Evolutionary conservation across 2,113 vertebrate genomes (phyloP).

Genomic region (Pholis gunnellus): DNA sequence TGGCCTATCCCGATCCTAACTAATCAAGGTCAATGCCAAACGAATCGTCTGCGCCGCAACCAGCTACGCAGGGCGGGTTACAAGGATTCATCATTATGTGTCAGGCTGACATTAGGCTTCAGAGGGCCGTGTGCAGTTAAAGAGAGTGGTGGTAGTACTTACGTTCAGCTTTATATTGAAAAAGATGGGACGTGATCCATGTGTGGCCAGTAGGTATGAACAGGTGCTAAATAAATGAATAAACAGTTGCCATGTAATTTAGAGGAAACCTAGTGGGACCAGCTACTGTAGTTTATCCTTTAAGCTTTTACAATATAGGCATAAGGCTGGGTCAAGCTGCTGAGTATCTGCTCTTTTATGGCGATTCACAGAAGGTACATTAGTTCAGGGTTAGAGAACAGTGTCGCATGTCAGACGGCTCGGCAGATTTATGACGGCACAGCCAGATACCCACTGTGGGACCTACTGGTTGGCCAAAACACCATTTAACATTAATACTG

Average conservation of each 20-base stretch:
- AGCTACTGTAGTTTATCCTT: neutral
- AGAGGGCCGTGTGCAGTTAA: neutral
- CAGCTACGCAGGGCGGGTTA: no score
- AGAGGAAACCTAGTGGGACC: neutral
- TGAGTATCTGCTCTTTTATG: neutral
- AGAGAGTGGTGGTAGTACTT: neutral
- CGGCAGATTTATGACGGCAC: neutral
- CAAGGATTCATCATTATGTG: no score
- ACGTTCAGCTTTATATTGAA: no score
- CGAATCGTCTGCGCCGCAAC: no score
- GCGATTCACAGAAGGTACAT: neutral
- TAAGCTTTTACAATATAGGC: neutral
- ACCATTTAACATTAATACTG: neutral
- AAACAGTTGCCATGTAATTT: neutral
- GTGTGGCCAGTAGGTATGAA: neutral
- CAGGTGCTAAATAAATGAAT: neutral
- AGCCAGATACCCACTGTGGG: no score
- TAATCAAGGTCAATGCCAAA: no score
- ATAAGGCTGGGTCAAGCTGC: neutral
- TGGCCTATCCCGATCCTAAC: no score
- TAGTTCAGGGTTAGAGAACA: neutral
- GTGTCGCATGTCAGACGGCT: neutral
- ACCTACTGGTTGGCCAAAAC: neutral
- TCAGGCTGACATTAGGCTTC: neutral
- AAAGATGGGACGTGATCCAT: neutral